Conservation (phyloP, 2,797 vertebrate genomes). For the Clarias fuscus region DNA sequence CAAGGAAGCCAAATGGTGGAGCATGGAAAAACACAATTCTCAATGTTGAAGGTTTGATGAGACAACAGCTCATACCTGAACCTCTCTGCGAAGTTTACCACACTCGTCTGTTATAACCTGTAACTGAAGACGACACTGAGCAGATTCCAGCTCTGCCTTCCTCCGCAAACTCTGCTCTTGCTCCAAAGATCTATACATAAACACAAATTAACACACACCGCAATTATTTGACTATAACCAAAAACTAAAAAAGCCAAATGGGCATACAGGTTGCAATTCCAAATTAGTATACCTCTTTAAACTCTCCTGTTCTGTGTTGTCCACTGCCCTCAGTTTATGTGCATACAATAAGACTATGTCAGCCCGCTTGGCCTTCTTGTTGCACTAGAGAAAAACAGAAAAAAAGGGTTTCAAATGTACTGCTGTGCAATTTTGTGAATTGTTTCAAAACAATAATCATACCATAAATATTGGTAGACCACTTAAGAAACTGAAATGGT, state of each 20-base stretch:
- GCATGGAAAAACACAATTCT: background rate
- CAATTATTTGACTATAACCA: background rate
- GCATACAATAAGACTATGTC: slow-evolving; percentile 93
- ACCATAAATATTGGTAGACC: background rate
- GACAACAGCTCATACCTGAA: slow-evolving; percentile 75
- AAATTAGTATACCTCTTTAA: slow-evolving; percentile 80
- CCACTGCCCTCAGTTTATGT: slow-evolving; percentile 82
- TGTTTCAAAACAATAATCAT: background rate
- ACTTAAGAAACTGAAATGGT: background rate
- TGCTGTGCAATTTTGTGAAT: background rate
- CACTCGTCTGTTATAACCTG: slow-evolving; percentile 86
- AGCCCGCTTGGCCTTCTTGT: slow-evolving; percentile 88
- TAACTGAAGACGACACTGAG: slow-evolving; percentile 87
- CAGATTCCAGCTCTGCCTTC: slow-evolving; percentile 89
- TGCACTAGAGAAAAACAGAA: slow-evolving; percentile 78
- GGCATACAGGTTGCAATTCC: background rate
- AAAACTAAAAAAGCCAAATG: background rate
- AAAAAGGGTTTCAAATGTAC: background rate
- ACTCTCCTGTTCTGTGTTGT: slow-evolving; percentile 87
- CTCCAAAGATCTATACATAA: slow-evolving; percentile 76
- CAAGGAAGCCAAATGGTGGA: background rate
- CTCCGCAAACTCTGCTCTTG: slow-evolving; percentile 83
- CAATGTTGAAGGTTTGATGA: background rate
- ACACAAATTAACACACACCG: slow-evolving; percentile 7
- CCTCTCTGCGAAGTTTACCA: slow-evolving; percentile 78